phyloP scores from a whole-genome alignment of 2,797 vertebrate species.

The Tachyglossus aculeatus region DNA sequence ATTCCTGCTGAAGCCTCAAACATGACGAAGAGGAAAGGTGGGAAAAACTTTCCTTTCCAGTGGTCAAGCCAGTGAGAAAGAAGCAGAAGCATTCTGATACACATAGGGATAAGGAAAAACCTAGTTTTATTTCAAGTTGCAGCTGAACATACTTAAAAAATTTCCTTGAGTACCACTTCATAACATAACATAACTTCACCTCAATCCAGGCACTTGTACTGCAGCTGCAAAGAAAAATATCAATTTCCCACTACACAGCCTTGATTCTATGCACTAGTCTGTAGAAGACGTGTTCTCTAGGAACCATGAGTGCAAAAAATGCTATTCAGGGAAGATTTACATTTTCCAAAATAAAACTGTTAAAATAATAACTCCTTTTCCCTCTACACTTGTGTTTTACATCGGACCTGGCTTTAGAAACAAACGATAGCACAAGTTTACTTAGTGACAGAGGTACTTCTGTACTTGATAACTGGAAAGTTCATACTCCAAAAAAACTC shows the following conservation, averaged over 20 bases:
- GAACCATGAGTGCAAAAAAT: not conserved
- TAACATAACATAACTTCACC: not conserved
- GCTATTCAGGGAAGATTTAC: not conserved
- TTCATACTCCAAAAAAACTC: slow-evolving; percentile 53
- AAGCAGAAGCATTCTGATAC: too few species aligned
- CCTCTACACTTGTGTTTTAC: slow-evolving; percentile 44
- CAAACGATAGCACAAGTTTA: slow-evolving; percentile 30
- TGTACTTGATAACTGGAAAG: slow-evolving; percentile 37
- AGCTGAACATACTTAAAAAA: slow-evolving; percentile 9
- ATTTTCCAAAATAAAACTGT: slow-evolving; percentile 53
- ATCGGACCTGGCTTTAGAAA: slow-evolving; percentile 40
- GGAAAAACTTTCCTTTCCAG: too few species aligned
- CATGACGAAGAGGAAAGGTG: too few species aligned
- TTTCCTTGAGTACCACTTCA: not conserved
- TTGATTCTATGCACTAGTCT: not conserved
- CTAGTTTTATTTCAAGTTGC: not conserved
- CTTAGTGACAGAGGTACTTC: slow-evolving; percentile 26
- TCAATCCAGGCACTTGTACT: not conserved
- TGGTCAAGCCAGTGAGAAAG: too few species aligned
- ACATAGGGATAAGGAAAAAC: too few species aligned
- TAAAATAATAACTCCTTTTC: slow-evolving; percentile 34
- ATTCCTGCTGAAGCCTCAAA: too few species aligned
- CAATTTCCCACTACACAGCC: slow-evolving; percentile 1
- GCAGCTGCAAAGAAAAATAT: not conserved
- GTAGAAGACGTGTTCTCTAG: not conserved